Conservation (phyloP, 2,113 vertebrate genomes). For the Stomatorhinus ivindoensis region DNA sequence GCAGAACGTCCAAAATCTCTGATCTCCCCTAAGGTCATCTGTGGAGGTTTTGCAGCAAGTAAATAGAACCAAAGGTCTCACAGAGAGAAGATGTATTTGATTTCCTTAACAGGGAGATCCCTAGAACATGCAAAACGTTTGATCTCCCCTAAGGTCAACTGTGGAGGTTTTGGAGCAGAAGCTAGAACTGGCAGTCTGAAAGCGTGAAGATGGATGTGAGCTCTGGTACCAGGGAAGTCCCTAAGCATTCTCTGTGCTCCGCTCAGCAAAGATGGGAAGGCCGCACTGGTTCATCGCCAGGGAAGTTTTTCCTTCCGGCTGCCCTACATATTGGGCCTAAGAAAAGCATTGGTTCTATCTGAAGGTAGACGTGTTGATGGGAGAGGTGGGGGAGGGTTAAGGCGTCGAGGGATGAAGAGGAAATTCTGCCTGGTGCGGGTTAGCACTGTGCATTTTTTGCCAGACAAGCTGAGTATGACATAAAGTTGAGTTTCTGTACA, state of each 20-base stretch:
- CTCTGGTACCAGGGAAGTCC: neutral
- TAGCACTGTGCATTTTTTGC: neutral
- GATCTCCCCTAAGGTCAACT: neutral
- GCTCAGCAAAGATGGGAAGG: neutral
- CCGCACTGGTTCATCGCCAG: neutral
- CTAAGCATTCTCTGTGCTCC: neutral
- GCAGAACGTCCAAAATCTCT: neutral
- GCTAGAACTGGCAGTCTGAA: neutral
- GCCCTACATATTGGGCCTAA: neutral
- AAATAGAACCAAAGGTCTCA: neutral
- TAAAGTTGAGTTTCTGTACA: neutral
- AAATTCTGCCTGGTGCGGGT: neutral
- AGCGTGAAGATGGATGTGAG: neutral
- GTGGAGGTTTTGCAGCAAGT: neutral
- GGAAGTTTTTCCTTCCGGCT: neutral
- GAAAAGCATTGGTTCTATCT: neutral
- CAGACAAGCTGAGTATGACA: neutral
- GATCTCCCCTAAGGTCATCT: neutral
- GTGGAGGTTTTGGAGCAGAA: neutral
- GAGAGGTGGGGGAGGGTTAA: neutral
- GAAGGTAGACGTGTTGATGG: neutral
- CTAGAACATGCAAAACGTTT: neutral
- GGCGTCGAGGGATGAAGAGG: neutral
- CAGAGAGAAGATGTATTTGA: neutral
- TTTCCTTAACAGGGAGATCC: neutral